Base-by-base conservation (phyloP, 2,888 invertebrate genomes). In the Abrostola triplasia region DNA sequence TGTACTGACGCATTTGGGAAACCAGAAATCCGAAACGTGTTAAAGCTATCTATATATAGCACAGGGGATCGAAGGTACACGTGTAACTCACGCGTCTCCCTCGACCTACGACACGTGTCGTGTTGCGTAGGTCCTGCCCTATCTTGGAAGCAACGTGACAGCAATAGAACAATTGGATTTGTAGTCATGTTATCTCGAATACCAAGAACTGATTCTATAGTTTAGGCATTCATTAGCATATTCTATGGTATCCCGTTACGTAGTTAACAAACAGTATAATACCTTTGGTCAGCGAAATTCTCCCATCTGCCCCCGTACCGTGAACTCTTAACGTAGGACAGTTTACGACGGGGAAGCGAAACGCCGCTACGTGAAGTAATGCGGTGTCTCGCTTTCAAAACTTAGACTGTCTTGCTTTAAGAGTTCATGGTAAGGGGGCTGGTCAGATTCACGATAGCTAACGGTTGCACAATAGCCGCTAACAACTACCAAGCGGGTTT, bases 381-480 rank as follows among this genome's bases (percentile, higher is more conserved):
- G n/a, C n/a, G n/a, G n/a, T n/a, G n/a, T n/a, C n/a, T n/a, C n/a
- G n/a, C n/a, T n/a, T n/a, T n/a, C n/a, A n/a, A n/a, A n/a, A n/a
- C n/a, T n/a, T n/a, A n/a, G n/a, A n/a, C n/a, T n/a, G n/a, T n/a
- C n/a, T n/a, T n/a, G n/a, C n/a, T n/a, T n/a, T n/a, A n/a, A n/a
- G n/a, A n/a, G n/a, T n/a, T n/a, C 41, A 41, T 1, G 12, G 42
- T 44, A 44, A 44, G 13, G 12, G 9, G 13, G 10, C 35, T 36
- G 13, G 38, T 8, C 35, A 61, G 61, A 64, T 61, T 51, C 37
- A 63, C 35, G 44, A 53, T 62, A 51, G 36, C 73, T 87, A 88
- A 88, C 87, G 84, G 88, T 87, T 84, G 67, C 85, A 88, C 87
- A 88, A 84, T 79, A 70, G 50, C 72, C 10, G 60, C 64, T 70